These are phyloP conservation scores for Stichodactyla helianthus DNA, from an alignment of 64 coral and sea anemone genomes.

Conservation along the genomic window DNA sequence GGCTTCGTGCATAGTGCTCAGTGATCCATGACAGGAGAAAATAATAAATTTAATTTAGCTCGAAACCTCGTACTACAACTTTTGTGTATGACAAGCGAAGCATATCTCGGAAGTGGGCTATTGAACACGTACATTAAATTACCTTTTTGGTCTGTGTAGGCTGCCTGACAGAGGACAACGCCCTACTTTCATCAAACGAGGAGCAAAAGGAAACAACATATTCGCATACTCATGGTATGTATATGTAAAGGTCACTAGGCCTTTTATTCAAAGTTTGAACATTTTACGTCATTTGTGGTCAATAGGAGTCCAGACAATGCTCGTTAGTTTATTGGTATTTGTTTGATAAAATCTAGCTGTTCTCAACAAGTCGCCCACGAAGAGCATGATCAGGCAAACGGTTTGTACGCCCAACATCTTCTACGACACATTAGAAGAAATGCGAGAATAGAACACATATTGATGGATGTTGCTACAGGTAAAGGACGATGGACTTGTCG, in stretches of 20 bases:
- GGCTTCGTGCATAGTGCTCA: no score
- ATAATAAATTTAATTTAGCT: no score
- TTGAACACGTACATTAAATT: no score
- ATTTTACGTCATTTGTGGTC: no score
- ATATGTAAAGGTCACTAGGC: neutral
- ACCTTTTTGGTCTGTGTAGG: conserved; percentile 17
- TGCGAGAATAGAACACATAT: conserved; percentile 63
- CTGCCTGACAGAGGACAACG: conserved; percentile 59
- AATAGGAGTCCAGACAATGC: neutral
- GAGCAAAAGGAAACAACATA: conserved; percentile 78
- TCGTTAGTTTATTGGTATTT: neutral
- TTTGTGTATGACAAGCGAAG: no score
- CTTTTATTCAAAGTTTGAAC: neutral
- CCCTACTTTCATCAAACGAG: conserved; percentile 46
- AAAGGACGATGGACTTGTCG: neutral
- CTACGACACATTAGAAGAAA: conserved; percentile 56
- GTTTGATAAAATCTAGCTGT: conserved; percentile 52
- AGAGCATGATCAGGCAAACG: conserved; percentile 49
- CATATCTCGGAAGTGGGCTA: no score
- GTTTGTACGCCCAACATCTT: conserved; percentile 72
- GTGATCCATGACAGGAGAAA: no score
- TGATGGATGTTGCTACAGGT: conserved; percentile 90
- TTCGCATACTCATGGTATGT: conserved; percentile 93
- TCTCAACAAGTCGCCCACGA: conserved; percentile 80
- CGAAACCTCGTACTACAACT: no score